Evolutionary conservation across 2,888 invertebrate genomes (phyloP).

Genomic region (Clepsis dumicolana): DNA sequence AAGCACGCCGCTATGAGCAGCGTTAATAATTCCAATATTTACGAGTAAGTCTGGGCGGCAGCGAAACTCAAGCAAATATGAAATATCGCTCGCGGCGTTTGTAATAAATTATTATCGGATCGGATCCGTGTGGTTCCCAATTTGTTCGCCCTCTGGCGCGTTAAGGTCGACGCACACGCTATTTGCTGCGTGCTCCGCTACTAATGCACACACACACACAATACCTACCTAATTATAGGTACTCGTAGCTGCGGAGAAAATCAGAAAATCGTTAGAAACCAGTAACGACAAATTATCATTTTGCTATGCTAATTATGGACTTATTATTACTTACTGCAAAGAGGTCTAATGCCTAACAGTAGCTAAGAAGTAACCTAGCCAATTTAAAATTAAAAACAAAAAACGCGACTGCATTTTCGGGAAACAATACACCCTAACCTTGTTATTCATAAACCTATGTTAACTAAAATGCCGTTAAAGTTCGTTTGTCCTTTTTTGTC

Average conservation of each 20-base stretch:
- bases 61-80: conserved; percentile 23
- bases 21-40: background rate
- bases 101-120: conserved; percentile 35
- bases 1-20: background rate
- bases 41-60: background rate
- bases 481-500: too few relatives aligned
- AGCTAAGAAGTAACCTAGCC: too few relatives aligned
- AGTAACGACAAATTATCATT: background rate
- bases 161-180: conserved; percentile 17
- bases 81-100: conserved; percentile 26
- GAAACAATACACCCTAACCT: too few relatives aligned
- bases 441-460: too few relatives aligned
- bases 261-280: background rate
- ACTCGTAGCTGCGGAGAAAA: background rate
- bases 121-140: conserved; percentile 36
- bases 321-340: too few relatives aligned
- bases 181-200: too few relatives aligned
- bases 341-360: too few relatives aligned
- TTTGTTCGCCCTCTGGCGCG: conserved; percentile 40
- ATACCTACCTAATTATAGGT: background rate
- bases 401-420: too few relatives aligned
- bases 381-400: too few relatives aligned
- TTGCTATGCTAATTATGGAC: too few relatives aligned
- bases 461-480: too few relatives aligned
- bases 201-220: background rate